phyloP scores from a whole-genome alignment of 37 sponge, comb jelly and placozoan genomes.

The Ianthella basta region DNA sequence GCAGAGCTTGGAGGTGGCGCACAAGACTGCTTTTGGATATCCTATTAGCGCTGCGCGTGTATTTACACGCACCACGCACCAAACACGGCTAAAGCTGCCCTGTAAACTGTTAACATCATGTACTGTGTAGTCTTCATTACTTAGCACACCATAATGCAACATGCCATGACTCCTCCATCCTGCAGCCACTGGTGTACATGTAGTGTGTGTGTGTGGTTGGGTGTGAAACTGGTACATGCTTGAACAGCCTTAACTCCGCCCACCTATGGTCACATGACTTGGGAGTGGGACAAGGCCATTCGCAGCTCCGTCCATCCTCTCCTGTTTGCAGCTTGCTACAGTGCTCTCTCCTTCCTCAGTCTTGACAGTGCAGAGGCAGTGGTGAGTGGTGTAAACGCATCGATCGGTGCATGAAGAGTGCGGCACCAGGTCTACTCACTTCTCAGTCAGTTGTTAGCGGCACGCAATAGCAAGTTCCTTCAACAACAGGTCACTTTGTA shows the following conservation, averaged over 20 bases:
- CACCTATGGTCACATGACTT: constrained; percentile 84
- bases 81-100: too few species aligned
- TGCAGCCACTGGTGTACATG: neutral
- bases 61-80: neutral
- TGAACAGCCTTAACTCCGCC: neutral
- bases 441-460: too few species aligned
- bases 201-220: neutral
- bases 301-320: constrained; percentile 83
- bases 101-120: too few species aligned
- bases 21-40: too few species aligned
- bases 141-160: too few species aligned
- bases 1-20: too few species aligned
- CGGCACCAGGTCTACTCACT: too few species aligned
- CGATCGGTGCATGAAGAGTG: too few species aligned
- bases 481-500: too few species aligned
- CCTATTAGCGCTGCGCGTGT: too few species aligned
- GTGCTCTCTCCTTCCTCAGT: constrained; percentile 44
- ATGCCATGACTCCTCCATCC: neutral
- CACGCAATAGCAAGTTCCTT: too few species aligned
- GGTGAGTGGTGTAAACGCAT: constrained; percentile 51
- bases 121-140: neutral
- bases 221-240: neutral
- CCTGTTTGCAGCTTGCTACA: constrained; percentile 70
- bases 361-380: constrained; percentile 53
- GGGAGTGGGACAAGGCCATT: constrained; percentile 87